These are phyloP conservation scores for Oceanodroma leucorhoa DNA, from an alignment of 2,797 vertebrate species.

Conservation along the genomic window DNA sequence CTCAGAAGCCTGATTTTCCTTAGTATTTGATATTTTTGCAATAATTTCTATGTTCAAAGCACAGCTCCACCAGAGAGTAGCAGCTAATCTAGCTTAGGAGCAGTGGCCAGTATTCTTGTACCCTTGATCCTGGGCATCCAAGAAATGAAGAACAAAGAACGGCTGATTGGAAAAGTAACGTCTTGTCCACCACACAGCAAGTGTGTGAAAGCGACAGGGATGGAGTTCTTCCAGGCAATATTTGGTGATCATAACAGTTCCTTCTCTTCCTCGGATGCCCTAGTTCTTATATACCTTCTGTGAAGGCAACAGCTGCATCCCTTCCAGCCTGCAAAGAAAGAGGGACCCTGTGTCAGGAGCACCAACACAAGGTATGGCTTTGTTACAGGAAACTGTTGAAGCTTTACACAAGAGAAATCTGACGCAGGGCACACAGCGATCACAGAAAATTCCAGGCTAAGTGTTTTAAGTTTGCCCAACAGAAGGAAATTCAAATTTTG, in stretches of 20 bases:
- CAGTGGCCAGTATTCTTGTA: not conserved
- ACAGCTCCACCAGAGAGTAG: not conserved
- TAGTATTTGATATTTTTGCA: not conserved
- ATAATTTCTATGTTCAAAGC: not conserved
- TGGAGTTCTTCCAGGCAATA: not conserved
- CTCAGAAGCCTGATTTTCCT: not conserved
- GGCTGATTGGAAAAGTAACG: not conserved
- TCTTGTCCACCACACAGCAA: not conserved
- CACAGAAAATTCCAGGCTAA: not conserved
- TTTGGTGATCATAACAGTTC: not conserved
- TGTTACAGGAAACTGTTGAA: not conserved
- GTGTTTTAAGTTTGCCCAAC: not conserved
- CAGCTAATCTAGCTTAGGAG: not conserved
- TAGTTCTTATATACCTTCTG: not conserved
- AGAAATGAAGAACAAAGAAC: not conserved
- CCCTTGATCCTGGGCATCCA: not conserved
- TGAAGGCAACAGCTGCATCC: not conserved
- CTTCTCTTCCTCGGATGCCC: fast-evolving
- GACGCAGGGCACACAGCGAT: not conserved
- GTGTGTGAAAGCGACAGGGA: not conserved
- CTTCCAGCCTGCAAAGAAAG: not conserved
- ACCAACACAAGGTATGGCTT: not conserved
- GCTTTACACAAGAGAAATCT: not conserved
- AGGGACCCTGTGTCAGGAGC: not conserved
- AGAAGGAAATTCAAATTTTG: not conserved